phyloP scores from a whole-genome alignment of 92 coral and sea anemone genomes.

The Epizoanthus scotinus region DNA sequence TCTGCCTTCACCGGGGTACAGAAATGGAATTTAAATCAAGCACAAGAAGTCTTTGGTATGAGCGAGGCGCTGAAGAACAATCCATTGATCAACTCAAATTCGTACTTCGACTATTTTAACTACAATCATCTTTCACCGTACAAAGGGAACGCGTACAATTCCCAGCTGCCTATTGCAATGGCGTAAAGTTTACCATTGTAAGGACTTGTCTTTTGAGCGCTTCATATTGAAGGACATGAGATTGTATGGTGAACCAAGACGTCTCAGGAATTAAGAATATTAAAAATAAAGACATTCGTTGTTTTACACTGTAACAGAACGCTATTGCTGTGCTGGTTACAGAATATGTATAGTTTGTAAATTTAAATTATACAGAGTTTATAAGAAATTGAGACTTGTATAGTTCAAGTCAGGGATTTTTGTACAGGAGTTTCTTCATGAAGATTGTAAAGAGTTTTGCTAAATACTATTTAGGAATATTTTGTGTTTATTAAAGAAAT shows the following conservation, averaged over 20 bases:
- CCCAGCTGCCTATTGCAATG: constrained; percentile 47
- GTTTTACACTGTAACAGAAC: constrained; percentile 11
- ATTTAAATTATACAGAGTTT: constrained; percentile 48
- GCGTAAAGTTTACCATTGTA: constrained; percentile 11
- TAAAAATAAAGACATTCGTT: no score
- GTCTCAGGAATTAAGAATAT: no score
- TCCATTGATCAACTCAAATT: constrained; percentile 30
- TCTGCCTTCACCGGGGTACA: constrained; percentile 31
- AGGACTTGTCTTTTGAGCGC: no score
- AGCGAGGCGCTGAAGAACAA: constrained; percentile 27
- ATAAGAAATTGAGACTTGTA: constrained; percentile 20
- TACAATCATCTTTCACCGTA: constrained; percentile 39
- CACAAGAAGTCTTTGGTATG: constrained; percentile 36
- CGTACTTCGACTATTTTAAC: constrained; percentile 36
- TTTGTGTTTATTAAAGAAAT: constrained; percentile 45
- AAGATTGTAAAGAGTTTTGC: constrained; percentile 46
- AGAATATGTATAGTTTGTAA: constrained; percentile 45
- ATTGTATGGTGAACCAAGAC: no score
- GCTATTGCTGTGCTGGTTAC: constrained; percentile 25
- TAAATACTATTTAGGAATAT: constrained; percentile 44
- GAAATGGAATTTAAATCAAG: constrained; percentile 32
- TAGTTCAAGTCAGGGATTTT: constrained; percentile 21
- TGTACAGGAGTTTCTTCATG: constrained; percentile 43
- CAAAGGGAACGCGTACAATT: constrained; percentile 39
- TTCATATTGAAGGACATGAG: no score